Percentiles rank a stretch among this genome's conserved stretches.
These are phyloP conservation scores for Chaetura pelagica DNA, from an alignment of 2,113 vertebrate species.

Conservation along the genomic window DNA sequence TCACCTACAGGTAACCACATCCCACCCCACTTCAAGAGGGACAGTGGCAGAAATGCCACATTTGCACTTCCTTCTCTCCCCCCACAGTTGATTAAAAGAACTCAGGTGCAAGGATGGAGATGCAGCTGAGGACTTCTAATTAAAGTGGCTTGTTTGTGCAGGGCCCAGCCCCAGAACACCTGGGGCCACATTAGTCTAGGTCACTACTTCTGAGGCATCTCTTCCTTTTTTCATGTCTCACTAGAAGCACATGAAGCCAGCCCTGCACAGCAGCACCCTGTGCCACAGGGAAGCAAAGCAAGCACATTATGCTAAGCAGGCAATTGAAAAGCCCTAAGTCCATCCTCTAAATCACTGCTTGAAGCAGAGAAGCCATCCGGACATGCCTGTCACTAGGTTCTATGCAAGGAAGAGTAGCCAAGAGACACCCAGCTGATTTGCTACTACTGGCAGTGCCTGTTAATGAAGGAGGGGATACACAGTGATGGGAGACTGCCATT, in stretches of 20 bases:
- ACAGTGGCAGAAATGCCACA: not conserved
- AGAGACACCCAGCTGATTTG: slow-evolving; percentile 11
- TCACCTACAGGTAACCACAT: not conserved
- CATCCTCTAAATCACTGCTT: not conserved
- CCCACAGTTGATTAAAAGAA: not conserved
- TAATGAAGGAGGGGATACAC: not conserved
- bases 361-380: not conserved
- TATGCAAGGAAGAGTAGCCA: not conserved
- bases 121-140: not conserved
- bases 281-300: not conserved
- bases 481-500: not conserved
- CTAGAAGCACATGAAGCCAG: not conserved
- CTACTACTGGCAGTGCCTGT: not conserved
- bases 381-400: not conserved
- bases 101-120: not conserved
- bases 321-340: not conserved
- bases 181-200: not conserved
- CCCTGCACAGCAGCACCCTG: not conserved
- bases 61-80: not conserved
- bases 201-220: not conserved
- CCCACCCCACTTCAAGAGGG: not conserved
- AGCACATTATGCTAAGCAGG: slow-evolving; percentile 11
- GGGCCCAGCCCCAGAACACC: not conserved
- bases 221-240: not conserved
- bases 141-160: not conserved